Evolutionary conservation across 1,140 invertebrate species (phyloP).

Genomic region (Parapsyche elsis): DNA sequence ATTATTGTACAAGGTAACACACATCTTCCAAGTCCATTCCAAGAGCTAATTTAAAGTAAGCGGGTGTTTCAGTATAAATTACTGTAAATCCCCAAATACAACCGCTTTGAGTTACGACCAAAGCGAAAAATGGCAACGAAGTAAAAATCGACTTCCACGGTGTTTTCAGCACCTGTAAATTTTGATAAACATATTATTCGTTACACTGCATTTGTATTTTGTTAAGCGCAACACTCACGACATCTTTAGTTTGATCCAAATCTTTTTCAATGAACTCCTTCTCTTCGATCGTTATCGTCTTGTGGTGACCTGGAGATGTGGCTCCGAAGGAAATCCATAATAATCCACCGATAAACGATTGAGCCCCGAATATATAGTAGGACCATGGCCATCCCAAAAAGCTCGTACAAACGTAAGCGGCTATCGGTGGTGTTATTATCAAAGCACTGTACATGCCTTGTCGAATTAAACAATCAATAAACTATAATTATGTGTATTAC

Average conservation of each 20-base stretch:
- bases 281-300: conserved; percentile 22
- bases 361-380: conserved; percentile 25
- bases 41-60: conserved; percentile 33
- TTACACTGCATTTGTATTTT: too few relatives aligned
- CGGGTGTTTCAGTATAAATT: conserved; percentile 6
- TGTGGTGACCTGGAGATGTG: background rate
- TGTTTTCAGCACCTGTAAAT: conserved; percentile 11
- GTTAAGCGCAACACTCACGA: background rate
- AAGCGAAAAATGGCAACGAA: conserved; percentile 4
- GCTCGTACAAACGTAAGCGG: conserved; percentile 22
- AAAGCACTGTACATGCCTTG: conserved; percentile 16
- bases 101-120: conserved; percentile 18
- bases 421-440: conserved; percentile 15
- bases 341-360: background rate
- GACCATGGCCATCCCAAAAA: conserved; percentile 22
- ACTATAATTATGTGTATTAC: background rate
- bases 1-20: background rate
- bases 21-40: conserved; percentile 34
- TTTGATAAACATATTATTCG: background rate
- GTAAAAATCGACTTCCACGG: conserved; percentile 35
- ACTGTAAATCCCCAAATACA: conserved; percentile 26
- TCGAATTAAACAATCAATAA: conserved; percentile 5
- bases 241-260: background rate
- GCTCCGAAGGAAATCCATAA: conserved; percentile 17
- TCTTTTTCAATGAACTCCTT: conserved; percentile 19